Percentiles rank a stretch among this genome's conserved stretches.
phyloP scores from a whole-genome alignment of 2,797 vertebrate species.

The Chaetophractus vellerosus region DNA sequence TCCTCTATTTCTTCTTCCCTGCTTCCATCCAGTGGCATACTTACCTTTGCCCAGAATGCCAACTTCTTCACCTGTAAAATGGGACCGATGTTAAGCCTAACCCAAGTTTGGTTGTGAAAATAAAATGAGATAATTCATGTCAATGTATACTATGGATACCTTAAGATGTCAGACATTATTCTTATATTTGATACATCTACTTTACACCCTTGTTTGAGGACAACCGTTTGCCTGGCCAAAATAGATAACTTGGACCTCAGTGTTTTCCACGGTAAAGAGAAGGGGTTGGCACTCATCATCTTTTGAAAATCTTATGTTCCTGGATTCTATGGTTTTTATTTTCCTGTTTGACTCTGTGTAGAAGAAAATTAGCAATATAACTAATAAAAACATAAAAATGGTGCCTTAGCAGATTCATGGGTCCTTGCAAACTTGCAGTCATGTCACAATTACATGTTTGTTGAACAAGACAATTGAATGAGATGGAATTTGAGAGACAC shows the following conservation, averaged over 20 bases:
- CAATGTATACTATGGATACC: neutral
- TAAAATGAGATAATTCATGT: neutral
- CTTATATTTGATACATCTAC: neutral
- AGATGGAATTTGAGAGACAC: neutral
- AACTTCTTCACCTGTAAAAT: neutral
- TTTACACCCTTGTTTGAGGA: neutral
- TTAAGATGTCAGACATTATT: neutral
- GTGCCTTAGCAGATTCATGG: neutral
- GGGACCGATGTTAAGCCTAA: neutral
- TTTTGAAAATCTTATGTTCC: neutral
- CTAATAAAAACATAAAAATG: conserved; percentile 16
- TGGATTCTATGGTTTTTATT: neutral
- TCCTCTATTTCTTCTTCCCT: neutral
- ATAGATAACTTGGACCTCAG: neutral
- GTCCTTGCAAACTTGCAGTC: neutral
- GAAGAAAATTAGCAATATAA: conserved; percentile 37
- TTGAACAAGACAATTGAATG: conserved; percentile 3
- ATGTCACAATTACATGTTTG: neutral
- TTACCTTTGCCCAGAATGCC: neutral
- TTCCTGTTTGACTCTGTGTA: neutral
- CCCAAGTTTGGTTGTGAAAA: neutral
- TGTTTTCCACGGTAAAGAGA: neutral
- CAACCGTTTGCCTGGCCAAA: neutral
- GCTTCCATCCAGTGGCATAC: neutral
- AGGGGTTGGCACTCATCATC: neutral